Base-by-base conservation (phyloP, 2,888 invertebrate species). In the Tiliacea citrago region DNA sequence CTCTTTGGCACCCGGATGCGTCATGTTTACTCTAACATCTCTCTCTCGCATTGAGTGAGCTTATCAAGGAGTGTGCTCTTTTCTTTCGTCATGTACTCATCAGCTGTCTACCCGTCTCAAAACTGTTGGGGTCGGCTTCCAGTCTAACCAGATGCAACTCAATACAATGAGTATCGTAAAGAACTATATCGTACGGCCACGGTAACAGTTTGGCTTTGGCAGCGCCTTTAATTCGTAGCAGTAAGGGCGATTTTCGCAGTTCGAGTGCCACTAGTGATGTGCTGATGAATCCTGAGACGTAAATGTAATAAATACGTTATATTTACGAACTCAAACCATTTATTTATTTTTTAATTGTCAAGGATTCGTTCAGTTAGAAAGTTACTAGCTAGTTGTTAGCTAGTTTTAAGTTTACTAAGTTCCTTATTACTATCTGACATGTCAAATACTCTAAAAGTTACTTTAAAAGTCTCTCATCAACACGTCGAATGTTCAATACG, bases 21-120 rank as follows among this genome's bases (percentile, higher is more conserved):
- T 75, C 75, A 73, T 66, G 75, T 58, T 29, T 83, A 61, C 12
- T 53, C 71, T 74, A 79, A 84, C 78, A 85, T 85, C 68, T 85
- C 86, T 24, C 75, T 80, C 68, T 74, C 55, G 1, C 84, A 76
- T 49, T 83, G 55, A 82, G 74, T 29, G 79, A 39, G 68, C 1
- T 42, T 13, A 16, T 42, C 61, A 57, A n/a, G 12, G 1, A 55
- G 3, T 77, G 73, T 82, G 82, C 55, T 82, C 71, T 75, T 60
- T 67, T 67, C 55, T 72, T 49, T 60, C 6, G 4, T 45, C 39
- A 8, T 66, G 10, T 35, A 35, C 9, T 6, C 21, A 35, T 61
- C 13, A n/a, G n/a, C n/a, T n/a, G n/a, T n/a, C n/a, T n/a, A n/a
- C n/a, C n/a, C n/a, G n/a, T n/a, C n/a, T n/a, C n/a, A n/a, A n/a